Conservation (phyloP, 2,888 invertebrate species). For the Palloptera scutellata region DNA sequence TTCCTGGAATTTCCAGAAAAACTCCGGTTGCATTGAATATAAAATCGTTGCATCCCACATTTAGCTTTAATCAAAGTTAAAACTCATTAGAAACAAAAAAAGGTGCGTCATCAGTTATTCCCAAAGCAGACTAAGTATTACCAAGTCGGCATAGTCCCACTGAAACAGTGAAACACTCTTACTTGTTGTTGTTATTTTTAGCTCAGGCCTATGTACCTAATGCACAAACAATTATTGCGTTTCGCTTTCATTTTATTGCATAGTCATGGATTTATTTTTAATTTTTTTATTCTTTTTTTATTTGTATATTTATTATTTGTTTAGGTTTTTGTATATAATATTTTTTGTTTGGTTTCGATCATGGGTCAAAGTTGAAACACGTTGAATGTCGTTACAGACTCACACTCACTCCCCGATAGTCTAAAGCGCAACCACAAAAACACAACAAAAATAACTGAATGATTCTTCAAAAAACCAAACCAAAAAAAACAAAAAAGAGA, state of each 20-base stretch:
- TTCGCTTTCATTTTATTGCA: slow-evolving; percentile 28
- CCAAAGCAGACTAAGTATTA: too few relatives aligned
- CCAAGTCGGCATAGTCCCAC: too few relatives aligned
- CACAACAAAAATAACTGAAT: neutral
- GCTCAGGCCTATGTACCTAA: too few relatives aligned
- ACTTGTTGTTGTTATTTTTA: too few relatives aligned
- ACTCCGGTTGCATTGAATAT: too few relatives aligned
- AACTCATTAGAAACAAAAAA: too few relatives aligned
- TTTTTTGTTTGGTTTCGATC: slow-evolving; percentile 12
- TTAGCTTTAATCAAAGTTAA: too few relatives aligned
- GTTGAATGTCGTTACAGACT: slow-evolving; percentile 14
- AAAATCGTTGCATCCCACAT: too few relatives aligned
- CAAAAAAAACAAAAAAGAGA: too few relatives aligned
- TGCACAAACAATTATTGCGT: slow-evolving; percentile 14
- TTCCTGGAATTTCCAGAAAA: too few relatives aligned
- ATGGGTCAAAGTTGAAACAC: slow-evolving; percentile 27
- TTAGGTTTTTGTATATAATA: neutral
- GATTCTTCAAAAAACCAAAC: neutral
- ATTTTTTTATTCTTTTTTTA: slow-evolving; percentile 8
- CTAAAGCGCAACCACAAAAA: neutral
- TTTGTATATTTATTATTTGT: slow-evolving; percentile 4
- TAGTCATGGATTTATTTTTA: slow-evolving; percentile 24
- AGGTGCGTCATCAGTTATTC: too few relatives aligned
- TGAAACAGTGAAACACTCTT: too few relatives aligned
- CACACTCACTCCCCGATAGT: neutral